These are phyloP conservation scores for Eulimnadia texana DNA, from an alignment of 1,140 invertebrate species.

Conservation along the genomic window DNA sequence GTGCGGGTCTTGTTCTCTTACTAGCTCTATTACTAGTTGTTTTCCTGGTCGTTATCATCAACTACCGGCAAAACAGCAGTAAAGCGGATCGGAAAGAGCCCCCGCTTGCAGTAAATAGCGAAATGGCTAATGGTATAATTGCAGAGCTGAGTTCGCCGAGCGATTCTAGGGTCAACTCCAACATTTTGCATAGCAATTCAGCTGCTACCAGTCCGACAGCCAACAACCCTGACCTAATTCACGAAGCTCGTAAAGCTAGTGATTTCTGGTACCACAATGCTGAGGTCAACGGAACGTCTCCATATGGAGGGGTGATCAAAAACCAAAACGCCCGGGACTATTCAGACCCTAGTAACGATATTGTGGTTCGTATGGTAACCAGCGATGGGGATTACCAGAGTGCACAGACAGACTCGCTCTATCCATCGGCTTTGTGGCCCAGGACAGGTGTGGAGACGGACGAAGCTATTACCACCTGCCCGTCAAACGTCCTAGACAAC, in stretches of 20 bases:
- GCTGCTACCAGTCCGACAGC: neutral
- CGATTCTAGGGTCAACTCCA: neutral
- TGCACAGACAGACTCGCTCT: conserved; percentile 14
- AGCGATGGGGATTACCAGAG: conserved; percentile 13
- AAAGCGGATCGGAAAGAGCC: neutral
- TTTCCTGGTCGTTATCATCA: conserved; percentile 38
- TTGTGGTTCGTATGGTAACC: conserved; percentile 7
- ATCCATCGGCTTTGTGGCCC: conserved; percentile 13
- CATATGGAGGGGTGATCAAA: no score
- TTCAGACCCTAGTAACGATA: conserved; percentile 2
- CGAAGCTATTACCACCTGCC: neutral
- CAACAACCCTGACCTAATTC: conserved; percentile 6
- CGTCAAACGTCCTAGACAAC: neutral
- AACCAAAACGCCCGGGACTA: conserved; percentile 3
- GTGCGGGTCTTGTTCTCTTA: conserved; percentile 60
- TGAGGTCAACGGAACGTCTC: neutral
- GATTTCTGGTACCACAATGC: conserved; percentile 8
- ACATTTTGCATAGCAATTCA: neutral
- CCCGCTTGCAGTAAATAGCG: neutral
- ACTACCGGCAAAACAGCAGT: neutral
- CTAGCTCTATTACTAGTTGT: conserved; percentile 59
- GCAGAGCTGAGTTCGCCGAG: neutral
- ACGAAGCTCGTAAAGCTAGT: conserved; percentile 9
- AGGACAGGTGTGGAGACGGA: neutral
- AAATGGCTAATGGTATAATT: conserved; percentile 2